Evolutionary conservation across 2,797 vertebrate species (phyloP), one percentile per base, ranked within the genome.

Genomic region (Pseudotriccus pelzelni): DNA sequence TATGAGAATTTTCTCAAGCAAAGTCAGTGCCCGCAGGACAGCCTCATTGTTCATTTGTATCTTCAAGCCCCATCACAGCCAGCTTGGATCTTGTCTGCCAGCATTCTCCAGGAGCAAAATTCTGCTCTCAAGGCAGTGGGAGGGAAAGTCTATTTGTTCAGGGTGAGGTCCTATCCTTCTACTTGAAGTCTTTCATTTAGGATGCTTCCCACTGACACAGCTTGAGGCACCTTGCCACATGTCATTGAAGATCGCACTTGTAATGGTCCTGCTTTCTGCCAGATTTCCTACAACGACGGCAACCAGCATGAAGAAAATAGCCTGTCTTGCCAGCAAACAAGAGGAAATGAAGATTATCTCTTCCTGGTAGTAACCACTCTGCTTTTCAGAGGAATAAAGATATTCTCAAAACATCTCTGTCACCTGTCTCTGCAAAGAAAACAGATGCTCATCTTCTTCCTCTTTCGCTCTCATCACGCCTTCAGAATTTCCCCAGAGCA

Each of bases 1-100:
- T 80, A 18, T 34, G 76, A 95, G 79, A 92, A 92, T 92, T 89
- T 91, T 93, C 79, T 81, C 62, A 75, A 92, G 79, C 32, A 66
- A 78, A 14, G 14, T 73, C 62, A 74, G 34, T 89, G 66, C 28
- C 89, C 44, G 37, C 50, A 81, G 87, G 82, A 72, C 73, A 88
- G 67, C 14, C 32, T 10, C 58, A 92, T 41, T 93, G 87, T 81
- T 89, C 68, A 85, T 75, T 92, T 58, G 25, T 21, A 36, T 85
- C 84, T 93, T 72, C 73, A 75, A 83, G 50, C 39, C 74, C 43
- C 58, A 62, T 25, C 64, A 83, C 30, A 84, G 70, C 12, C 32
- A 4, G 58, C 66, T 75, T 75, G 66, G 55, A 84, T 84, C 81
- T 83, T 44, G 84, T 62, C 84, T 10, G 25, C 55, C 84, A 93